Conservation (phyloP, 2,797 vertebrate genomes). For the Poecilia gillii region DNA sequence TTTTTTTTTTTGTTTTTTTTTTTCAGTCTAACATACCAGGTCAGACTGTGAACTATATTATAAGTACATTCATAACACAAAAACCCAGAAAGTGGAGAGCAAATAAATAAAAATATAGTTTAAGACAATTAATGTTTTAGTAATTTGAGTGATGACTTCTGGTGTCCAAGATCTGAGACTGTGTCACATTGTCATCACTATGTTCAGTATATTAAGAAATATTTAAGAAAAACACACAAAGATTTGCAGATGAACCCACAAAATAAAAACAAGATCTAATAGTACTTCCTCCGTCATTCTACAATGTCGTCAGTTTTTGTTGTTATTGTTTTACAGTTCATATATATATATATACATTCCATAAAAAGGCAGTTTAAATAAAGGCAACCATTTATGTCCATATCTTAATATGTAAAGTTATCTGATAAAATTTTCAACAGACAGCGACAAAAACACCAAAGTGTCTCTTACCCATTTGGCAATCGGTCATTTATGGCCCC, state of each 20-base stretch:
- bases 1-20: neutral
- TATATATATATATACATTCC: neutral
- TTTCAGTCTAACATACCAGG: no score
- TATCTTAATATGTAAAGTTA: neutral
- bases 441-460: neutral
- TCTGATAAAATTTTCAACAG: neutral
- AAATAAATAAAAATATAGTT: neutral
- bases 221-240: neutral
- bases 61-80: neutral
- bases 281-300: neutral
- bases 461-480: conserved; percentile 66
- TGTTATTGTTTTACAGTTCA: neutral
- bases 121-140: neutral
- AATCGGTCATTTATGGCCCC: conserved; percentile 69
- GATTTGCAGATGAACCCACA: neutral
- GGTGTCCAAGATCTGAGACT: neutral
- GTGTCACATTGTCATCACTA: neutral
- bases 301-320: neutral
- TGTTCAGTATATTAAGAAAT: neutral
- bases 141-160: neutral
- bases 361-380: neutral
- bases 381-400: no score
- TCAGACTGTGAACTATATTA: neutral
- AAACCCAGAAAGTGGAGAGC: neutral
- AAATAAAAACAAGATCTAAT: neutral